Evolutionary conservation across 2,113 vertebrate species (phyloP).

Genomic region (Amblyornis subalaris): DNA sequence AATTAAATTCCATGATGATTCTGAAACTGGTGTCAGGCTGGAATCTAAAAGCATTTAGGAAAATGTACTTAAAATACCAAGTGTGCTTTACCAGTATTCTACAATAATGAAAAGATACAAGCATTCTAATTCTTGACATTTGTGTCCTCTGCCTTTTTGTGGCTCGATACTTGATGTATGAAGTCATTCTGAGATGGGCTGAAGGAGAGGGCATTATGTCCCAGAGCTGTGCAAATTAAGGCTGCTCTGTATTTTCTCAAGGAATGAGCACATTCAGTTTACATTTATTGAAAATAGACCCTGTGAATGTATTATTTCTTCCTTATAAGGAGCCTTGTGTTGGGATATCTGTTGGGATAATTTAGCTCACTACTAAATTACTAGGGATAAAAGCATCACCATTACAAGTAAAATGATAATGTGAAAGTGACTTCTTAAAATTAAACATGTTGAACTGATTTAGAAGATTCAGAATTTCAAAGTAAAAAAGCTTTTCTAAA

Average conservation of each 20-base stretch:
- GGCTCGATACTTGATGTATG: not conserved
- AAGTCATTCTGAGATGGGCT: not conserved
- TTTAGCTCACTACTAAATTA: not conserved
- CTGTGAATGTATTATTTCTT: not conserved
- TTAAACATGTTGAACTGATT: not conserved
- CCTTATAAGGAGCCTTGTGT: not conserved
- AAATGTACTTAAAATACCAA: not conserved
- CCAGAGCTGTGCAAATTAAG: not conserved
- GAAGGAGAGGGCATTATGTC: not conserved
- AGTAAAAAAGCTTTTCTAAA: not conserved
- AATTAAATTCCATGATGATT: slow-evolving; percentile 56
- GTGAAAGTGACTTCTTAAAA: not conserved
- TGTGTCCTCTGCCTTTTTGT: not conserved
- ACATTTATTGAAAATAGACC: not conserved
- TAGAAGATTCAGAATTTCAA: not conserved
- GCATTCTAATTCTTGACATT: not conserved
- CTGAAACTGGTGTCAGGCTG: slow-evolving; percentile 7
- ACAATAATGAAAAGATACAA: not conserved
- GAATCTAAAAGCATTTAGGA: not conserved
- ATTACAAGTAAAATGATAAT: not conserved
- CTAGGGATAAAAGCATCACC: not conserved
- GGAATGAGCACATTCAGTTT: not conserved
- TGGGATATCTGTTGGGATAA: not conserved
- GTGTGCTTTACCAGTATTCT: not conserved
- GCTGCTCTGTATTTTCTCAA: not conserved